These are phyloP conservation scores for Cygnus olor DNA, from an alignment of 2,797 vertebrate species.

Conservation along the genomic window DNA sequence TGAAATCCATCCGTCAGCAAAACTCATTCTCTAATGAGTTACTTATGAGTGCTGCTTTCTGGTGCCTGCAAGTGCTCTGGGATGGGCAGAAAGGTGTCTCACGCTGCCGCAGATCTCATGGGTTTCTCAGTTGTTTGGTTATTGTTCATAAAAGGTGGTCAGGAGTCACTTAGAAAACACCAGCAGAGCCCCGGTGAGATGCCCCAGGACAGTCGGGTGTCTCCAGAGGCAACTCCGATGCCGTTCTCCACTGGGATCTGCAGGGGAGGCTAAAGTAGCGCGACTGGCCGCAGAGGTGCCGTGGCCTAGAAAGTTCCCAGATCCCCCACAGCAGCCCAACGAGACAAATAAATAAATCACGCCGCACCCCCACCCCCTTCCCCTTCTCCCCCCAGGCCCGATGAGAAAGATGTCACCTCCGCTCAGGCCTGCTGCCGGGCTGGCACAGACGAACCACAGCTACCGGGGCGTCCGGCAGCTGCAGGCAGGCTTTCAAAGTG, in stretches of 20 bases:
- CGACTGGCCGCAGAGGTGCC: not conserved
- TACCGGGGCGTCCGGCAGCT: not conserved
- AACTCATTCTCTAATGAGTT: slow-evolving; percentile 7
- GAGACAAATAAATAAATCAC: not conserved
- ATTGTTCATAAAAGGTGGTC: not conserved
- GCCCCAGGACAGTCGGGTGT: not conserved
- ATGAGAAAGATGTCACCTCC: not conserved
- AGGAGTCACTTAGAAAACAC: not conserved
- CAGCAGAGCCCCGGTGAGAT: not conserved
- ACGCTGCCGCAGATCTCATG: not conserved
- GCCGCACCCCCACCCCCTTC: rapidly evolving
- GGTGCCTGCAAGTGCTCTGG: not conserved
- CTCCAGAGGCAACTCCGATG: not conserved
- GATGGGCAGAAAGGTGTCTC: not conserved
- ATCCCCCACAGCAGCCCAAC: not conserved
- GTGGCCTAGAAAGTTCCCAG: slow-evolving; percentile 40
- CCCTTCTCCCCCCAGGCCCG: not conserved
- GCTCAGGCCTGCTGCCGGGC: not conserved
- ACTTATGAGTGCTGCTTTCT: not conserved
- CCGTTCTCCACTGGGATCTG: slow-evolving; percentile 68
- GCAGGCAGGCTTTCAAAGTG: not conserved
- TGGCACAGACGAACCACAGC: not conserved
- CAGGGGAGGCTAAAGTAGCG: slow-evolving; percentile 72
- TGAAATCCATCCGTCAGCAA: not conserved
- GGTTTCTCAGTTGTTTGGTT: not conserved